Evolutionary conservation across 2,113 vertebrate species (phyloP).

Genomic region (Empidonax alnorum): DNA sequence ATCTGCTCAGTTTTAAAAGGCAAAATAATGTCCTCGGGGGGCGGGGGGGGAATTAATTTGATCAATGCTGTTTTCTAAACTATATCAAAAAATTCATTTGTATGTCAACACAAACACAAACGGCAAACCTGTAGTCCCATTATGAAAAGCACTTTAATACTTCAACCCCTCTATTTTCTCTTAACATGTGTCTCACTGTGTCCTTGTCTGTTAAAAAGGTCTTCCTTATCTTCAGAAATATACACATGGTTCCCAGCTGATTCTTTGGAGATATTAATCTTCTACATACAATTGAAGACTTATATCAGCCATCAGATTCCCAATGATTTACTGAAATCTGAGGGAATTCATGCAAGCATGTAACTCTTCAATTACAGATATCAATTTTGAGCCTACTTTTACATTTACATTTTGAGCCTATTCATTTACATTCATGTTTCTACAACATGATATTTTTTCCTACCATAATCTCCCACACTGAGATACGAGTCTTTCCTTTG

Average conservation of each 20-base stretch:
- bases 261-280: neutral
- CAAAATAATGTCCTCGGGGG: neutral
- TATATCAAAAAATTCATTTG: neutral
- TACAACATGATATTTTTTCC: neutral
- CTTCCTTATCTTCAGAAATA: neutral
- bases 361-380: neutral
- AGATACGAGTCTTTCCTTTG: neutral
- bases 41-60: neutral
- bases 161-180: rapidly evolving
- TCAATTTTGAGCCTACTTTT: neutral
- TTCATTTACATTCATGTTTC: too few species aligned
- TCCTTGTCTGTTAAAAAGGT: neutral
- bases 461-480: neutral
- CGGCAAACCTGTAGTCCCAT: neutral
- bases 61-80: neutral
- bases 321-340: neutral
- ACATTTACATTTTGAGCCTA: too few species aligned
- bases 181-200: neutral
- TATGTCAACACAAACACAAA: neutral
- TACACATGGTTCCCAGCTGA: neutral
- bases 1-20: neutral
- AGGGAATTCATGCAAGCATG: neutral
- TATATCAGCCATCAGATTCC: neutral
- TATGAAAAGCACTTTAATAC: neutral
- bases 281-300: neutral